phyloP scores from a whole-genome alignment of 2,113 vertebrate genomes.

The Rhinogobius similis region DNA sequence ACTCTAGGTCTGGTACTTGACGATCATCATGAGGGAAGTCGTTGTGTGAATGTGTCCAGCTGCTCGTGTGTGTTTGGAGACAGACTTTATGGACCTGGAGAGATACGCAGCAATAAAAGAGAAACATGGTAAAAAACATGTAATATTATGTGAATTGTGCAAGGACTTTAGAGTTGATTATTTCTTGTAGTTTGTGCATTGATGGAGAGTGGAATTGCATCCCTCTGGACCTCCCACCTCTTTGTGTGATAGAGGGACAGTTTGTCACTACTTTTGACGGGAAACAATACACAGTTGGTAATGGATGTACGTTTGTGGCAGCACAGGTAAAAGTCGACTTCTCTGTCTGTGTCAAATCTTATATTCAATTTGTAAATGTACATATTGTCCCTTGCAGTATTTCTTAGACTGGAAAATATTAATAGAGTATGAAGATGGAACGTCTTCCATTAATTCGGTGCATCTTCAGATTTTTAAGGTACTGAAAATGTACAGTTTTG shows the following conservation, averaged over 20 bases:
- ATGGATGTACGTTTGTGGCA: constrained; percentile 68
- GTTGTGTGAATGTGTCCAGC: constrained; percentile 39
- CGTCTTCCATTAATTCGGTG: constrained; percentile 27
- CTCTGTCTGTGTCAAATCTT: not conserved
- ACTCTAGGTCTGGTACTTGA: constrained; percentile 66
- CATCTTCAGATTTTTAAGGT: constrained; percentile 62
- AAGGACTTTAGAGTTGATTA: not conserved
- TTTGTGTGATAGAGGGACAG: constrained; percentile 68
- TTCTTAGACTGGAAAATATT: constrained; percentile 53
- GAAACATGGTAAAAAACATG: constrained; percentile 64
- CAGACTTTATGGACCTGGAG: constrained; percentile 38
- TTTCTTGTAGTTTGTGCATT: constrained; percentile 52
- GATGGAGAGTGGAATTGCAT: constrained; percentile 68
- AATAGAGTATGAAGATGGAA: constrained; percentile 34
- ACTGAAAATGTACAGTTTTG: not conserved
- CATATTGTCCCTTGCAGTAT: constrained; percentile 30
- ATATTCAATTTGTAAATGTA: not conserved
- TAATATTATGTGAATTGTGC: not conserved
- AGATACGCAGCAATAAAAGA: constrained; percentile 56
- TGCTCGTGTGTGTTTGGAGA: constrained; percentile 67
- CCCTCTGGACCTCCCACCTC: constrained; percentile 36
- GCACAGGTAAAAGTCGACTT: constrained; percentile 65
- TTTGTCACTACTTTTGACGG: constrained; percentile 77
- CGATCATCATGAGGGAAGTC: constrained; percentile 33
- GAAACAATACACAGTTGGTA: constrained; percentile 65